Evolutionary conservation across 2,113 vertebrate genomes (phyloP).

Genomic region (Neogale vison): DNA sequence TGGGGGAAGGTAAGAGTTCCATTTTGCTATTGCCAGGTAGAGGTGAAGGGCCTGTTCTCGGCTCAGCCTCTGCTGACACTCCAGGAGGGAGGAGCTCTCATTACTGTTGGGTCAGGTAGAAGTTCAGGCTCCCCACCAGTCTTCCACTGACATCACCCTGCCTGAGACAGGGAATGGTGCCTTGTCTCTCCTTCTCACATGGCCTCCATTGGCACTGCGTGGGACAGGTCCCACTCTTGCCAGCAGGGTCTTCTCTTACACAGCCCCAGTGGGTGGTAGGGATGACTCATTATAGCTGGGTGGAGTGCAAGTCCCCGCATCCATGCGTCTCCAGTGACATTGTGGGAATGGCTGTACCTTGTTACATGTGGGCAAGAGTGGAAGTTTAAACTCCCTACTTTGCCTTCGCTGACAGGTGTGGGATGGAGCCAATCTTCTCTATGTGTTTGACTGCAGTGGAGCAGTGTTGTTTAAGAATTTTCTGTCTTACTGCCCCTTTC

Average conservation of each 20-base stretch:
- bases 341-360: too few species aligned
- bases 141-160: background rate
- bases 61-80: background rate
- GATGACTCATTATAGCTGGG: background rate
- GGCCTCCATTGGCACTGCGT: background rate
- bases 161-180: background rate
- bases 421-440: background rate
- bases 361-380: background rate
- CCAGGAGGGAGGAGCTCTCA: background rate
- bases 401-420: background rate
- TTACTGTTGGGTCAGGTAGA: background rate
- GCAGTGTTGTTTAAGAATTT: background rate
- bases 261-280: background rate
- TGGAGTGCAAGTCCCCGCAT: background rate
- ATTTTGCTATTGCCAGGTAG: background rate
- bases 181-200: background rate
- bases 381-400: background rate
- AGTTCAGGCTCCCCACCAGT: background rate
- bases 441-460: background rate
- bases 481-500: background rate
- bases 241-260: background rate
- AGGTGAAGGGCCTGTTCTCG: background rate
- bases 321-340: background rate
- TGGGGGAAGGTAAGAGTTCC: background rate
- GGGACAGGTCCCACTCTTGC: background rate